Evolutionary conservation across 35 echinoderm and acorn worm genomes (phyloP).

Genomic region (Holothuria glaberrima): DNA sequence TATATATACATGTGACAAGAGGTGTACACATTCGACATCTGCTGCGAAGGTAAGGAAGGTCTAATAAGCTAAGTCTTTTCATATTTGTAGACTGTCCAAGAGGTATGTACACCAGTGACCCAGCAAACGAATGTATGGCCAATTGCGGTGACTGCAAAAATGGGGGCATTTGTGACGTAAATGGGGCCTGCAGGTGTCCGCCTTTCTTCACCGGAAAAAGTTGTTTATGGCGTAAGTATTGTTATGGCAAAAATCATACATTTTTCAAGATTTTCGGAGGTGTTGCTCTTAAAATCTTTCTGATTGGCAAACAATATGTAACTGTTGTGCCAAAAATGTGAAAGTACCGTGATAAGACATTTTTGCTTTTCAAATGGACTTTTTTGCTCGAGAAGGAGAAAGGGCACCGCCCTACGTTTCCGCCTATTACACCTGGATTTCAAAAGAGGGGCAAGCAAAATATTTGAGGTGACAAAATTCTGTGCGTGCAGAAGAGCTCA

Average conservation of each 20-base stretch:
- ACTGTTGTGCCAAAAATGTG: too few species aligned
- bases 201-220: slow-evolving; percentile 15
- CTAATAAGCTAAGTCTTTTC: not conserved
- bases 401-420: too few species aligned
- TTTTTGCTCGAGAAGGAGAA: too few species aligned
- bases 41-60: not conserved
- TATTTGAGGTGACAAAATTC: too few species aligned
- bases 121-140: not conserved
- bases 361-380: too few species aligned
- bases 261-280: not conserved
- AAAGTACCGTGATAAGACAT: too few species aligned
- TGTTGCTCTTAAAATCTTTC: not conserved
- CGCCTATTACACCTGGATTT: too few species aligned
- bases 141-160: not conserved
- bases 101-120: not conserved
- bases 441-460: too few species aligned
- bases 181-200: slow-evolving; percentile 7
- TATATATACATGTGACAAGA: too few species aligned
- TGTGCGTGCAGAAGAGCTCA: too few species aligned
- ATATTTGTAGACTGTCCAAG: slow-evolving; percentile 8
- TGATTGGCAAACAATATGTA: too few species aligned
- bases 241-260: not conserved
- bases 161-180: slow-evolving; percentile 4
- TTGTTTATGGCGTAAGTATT: slow-evolving; percentile 35
- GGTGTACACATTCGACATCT: too few species aligned